Conservation (phyloP, 2,797 vertebrate genomes). For the Smutsia gigantea region DNA sequence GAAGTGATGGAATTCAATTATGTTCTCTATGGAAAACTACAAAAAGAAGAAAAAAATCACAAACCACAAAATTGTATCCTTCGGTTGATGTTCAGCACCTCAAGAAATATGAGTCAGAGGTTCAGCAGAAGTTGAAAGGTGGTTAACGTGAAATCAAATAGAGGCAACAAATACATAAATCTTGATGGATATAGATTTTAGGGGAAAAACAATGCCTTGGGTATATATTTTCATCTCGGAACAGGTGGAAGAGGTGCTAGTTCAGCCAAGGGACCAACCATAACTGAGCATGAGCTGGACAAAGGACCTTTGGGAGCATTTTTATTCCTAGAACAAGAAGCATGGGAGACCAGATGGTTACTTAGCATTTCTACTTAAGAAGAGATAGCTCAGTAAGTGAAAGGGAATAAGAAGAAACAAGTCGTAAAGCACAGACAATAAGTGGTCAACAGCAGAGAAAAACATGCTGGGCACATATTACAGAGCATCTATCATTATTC, state of each 20-base stretch:
- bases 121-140: not conserved
- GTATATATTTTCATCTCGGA: not conserved
- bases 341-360: not conserved
- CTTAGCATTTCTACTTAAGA: slow-evolving; percentile 1
- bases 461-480: not conserved
- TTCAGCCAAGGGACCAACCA: not conserved
- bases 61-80: not conserved
- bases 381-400: slow-evolving; percentile 2
- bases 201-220: not conserved
- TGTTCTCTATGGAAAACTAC: not conserved
- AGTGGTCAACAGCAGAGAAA: not conserved
- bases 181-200: not conserved
- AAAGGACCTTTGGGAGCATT: not conserved
- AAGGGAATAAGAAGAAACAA: not conserved
- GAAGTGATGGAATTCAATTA: not conserved
- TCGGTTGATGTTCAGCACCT: not conserved
- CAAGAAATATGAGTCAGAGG: not conserved
- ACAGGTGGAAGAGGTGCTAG: not conserved
- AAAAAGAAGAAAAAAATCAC: not conserved
- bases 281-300: not conserved
- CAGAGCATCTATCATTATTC: not conserved
- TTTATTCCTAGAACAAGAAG: slow-evolving; percentile 24
- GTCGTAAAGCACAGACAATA: not conserved
- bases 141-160: not conserved
- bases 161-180: not conserved